Evolutionary conservation across 2,797 vertebrate species (phyloP), one percentile per base, ranked within the genome.

Genomic region (Gobio occitaniae): DNA sequence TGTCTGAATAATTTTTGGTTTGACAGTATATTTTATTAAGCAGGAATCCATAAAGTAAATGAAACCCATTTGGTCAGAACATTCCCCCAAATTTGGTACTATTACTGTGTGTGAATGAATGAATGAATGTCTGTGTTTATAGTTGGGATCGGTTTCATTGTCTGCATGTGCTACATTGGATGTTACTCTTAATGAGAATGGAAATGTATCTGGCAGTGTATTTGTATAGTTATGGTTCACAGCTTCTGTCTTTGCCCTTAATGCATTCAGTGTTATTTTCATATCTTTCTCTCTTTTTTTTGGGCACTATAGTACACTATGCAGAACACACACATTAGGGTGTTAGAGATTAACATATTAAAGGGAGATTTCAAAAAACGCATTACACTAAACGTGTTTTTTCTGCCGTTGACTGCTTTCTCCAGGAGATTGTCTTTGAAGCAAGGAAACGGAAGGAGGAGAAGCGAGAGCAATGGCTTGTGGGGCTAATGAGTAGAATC

Each of bases 311-410:
- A 47, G 61, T 8, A 38, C 38, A 36, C n/a, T 6, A 32, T 29
- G 21, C 76, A 38, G 12, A 63, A 82, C 72, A 52, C 79, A 83
- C 79, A 83, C 38, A 12, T 52, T 17, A 21, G 13, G 74, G 52
- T 3, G 2, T 70, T 38, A 63, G 38, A 68, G 70, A 86, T 86
- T 84, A 83, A 77, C 86, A 88, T 84, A 79, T 82, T 88, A 82
- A 90, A 80, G 47, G 54, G 19, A 75, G 61, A 80, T 76, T 65
- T 87, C 41, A 78, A 74, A 74, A 86, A 82, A 85, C 19, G 29
- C 74, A 68, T 76, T 70, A 63, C 65, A 75, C 59, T 38, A 80
- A 86, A 81, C n/a, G 25, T 85, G 56, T 78, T 74, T 56, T 88
- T 84, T 84, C 47, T 84, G 69, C 85, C 50, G 75, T 80, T 50